Evolutionary conservation across 1,140 invertebrate genomes (phyloP).

Genomic region (Lordiphosa mommai): DNA sequence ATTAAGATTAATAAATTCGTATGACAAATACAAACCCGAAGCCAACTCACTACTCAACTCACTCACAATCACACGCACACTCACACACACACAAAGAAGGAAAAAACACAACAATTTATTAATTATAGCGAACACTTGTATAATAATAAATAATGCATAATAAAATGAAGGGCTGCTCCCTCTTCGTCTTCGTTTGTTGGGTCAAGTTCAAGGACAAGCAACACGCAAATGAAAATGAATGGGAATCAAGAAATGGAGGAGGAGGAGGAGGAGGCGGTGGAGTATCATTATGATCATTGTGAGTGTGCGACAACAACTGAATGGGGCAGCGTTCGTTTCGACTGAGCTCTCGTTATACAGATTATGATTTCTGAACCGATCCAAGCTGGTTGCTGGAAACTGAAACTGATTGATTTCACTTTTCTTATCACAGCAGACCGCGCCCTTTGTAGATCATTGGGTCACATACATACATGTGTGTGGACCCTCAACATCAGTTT

Average conservation of each 20-base stretch:
- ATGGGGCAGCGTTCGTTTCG: conserved; percentile 7
- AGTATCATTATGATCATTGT: conserved; percentile 2
- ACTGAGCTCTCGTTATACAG: conserved; percentile 15
- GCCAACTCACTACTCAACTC: conserved; percentile 8
- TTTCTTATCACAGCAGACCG: conserved; percentile 38
- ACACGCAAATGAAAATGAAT: conserved; percentile 55
- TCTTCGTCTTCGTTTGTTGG: conserved; percentile 45
- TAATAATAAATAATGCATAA: conserved; percentile 34
- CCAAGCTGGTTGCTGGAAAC: conserved; percentile 15
- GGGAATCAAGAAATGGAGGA: conserved; percentile 23
- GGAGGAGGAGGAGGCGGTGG: conserved; percentile 13
- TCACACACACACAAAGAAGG: conserved; percentile 17
- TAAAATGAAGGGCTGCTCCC: conserved; percentile 60
- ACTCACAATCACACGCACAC: too few relatives aligned
- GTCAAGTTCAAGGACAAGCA: conserved; percentile 73
- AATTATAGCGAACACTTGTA: conserved; percentile 57
- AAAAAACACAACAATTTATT: conserved; percentile 44
- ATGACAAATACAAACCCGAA: conserved; percentile 15
- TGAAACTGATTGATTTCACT: conserved; percentile 48
- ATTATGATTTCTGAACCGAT: conserved; percentile 23
- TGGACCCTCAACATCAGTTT: conserved; percentile 57
- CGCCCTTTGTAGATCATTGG: conserved; percentile 74
- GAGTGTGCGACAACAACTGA: conserved; percentile 1
- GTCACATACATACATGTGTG: conserved; percentile 40
- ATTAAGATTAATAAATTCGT: conserved; percentile 37